Evolutionary conservation across 2,113 vertebrate genomes (phyloP).

Genomic region (Rhizomys pruinosus): DNA sequence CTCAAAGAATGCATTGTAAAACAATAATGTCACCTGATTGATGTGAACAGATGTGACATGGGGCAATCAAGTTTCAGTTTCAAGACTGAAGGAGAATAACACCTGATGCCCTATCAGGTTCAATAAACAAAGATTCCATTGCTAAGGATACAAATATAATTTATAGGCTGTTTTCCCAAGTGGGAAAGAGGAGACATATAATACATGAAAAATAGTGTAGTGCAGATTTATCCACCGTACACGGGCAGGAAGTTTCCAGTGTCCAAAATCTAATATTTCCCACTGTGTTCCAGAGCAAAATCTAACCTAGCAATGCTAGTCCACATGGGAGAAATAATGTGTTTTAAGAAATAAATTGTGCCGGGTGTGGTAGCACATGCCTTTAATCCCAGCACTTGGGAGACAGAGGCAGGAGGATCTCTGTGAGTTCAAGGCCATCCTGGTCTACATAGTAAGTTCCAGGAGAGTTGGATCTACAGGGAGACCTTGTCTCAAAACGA

Average conservation of each 20-base stretch:
- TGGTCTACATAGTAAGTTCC: too few relatives aligned
- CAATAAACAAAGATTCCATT: conserved; percentile 42
- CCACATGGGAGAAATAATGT: neutral
- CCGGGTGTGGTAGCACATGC: too few relatives aligned
- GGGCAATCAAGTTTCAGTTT: conserved; percentile 60
- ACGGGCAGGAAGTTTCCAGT: conserved; percentile 39
- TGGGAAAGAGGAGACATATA: conserved; percentile 38
- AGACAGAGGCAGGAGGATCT: too few relatives aligned
- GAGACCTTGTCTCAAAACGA: too few relatives aligned
- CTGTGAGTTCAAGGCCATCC: too few relatives aligned
- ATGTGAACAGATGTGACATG: conserved; percentile 60
- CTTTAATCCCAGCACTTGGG: too few relatives aligned
- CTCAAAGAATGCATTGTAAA: conserved; percentile 40
- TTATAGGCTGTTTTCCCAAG: conserved; percentile 39
- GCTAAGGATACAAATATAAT: conserved; percentile 39
- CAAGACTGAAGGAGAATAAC: conserved; percentile 61
- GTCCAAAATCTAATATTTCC: conserved; percentile 61
- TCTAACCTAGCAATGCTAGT: conserved; percentile 39
- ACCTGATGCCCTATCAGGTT: conserved; percentile 53
- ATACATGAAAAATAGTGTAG: conserved; percentile 42
- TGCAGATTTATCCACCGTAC: conserved; percentile 8
- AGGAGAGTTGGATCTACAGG: too few relatives aligned
- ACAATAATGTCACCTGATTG: conserved; percentile 52
- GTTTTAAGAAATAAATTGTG: conserved; percentile 67
- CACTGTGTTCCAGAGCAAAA: conserved; percentile 31